Evolutionary conservation across 2,797 vertebrate genomes (phyloP), one percentile per base, ranked within the genome.

Genomic region (Dipus sagitta): DNA sequence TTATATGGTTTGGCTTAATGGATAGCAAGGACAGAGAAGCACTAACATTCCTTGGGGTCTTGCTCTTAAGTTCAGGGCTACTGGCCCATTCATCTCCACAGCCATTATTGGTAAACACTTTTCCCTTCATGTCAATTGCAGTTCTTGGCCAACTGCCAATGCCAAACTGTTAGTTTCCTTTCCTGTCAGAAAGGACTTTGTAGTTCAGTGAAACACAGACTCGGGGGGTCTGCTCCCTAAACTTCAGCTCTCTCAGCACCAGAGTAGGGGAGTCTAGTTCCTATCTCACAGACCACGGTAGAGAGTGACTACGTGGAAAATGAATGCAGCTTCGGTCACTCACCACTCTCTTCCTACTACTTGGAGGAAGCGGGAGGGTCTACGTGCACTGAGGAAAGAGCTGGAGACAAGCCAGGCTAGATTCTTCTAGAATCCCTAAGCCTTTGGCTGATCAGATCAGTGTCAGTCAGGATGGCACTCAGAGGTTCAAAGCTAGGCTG

Each of bases 401-500:
- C 80, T 91, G 68, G 67, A 80, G 32, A 54, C 84, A 86, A 80
- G 71, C 58, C 91, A 65, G 81, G 23, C 38, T 92, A 84, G 80
- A 80, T 87, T 94, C 89, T 95, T 88, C 93, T 76, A 83, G 85
- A 88, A 88, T 54, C 68, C 83, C 79, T 58, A 52, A 71, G 42
- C 52, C 88, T 93, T 86, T 2, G 47, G 30, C 90, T 75, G 54
- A 94, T 77, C 81, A 32, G 92, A 82, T 77, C 85, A 71, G 28
- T 10, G 0, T 68, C 71, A 82, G 91, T 38, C 64, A 26, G 42
- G 88, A 74, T 90, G 71, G 76, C 30, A 65, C 86, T 68, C 20
- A 18, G 81, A 89, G 85, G 92, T 87, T 96, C 95, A 90, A 93
- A 96, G 87, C 34, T 75, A 83, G 28, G 84, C 70, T 83, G 72